Percentiles rank a stretch among this genome's conserved stretches.
phyloP scores from a whole-genome alignment of 2,113 vertebrate genomes.

The Dasyornis broadbenti region DNA sequence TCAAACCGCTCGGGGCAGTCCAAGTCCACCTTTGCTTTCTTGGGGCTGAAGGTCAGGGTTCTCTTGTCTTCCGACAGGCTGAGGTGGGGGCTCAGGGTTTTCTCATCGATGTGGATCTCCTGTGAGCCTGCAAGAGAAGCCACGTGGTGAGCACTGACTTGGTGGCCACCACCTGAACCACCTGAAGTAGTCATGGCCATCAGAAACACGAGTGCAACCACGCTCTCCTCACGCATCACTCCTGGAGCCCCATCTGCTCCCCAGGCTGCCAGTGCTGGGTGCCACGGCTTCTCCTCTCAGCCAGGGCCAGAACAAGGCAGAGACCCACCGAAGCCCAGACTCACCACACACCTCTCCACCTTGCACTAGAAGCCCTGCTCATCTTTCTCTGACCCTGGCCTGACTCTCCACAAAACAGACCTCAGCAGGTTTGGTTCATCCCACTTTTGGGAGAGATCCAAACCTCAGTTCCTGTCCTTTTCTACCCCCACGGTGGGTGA shows the following conservation, averaged over 20 bases:
- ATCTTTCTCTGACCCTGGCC: neutral
- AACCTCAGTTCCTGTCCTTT: neutral
- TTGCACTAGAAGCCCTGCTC: neutral
- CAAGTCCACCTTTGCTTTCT: slow-evolving; percentile 69
- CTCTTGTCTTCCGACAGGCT: slow-evolving; percentile 78
- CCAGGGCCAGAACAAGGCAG: neutral
- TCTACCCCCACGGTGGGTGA: neutral
- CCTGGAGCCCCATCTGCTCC: neutral
- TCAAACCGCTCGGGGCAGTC: slow-evolving; percentile 83
- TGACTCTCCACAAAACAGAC: neutral
- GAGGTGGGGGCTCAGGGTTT: slow-evolving; percentile 82
- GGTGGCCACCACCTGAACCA: neutral
- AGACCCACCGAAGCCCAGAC: neutral
- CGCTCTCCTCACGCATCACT: fast-evolving
- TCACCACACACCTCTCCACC: neutral
- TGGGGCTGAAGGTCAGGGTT: slow-evolving; percentile 82
- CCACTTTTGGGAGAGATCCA: neutral
- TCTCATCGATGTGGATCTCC: slow-evolving; percentile 77
- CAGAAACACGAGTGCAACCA: neutral
- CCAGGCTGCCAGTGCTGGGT: neutral
- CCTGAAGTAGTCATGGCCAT: neutral
- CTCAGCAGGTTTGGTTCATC: neutral
- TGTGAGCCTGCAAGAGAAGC: slow-evolving; percentile 60
- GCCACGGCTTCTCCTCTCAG: neutral
- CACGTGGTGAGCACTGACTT: fast-evolving